These are phyloP conservation scores for Todiramphus saurophagus DNA, from an alignment of 2,113 vertebrate genomes.

Conservation along the genomic window DNA sequence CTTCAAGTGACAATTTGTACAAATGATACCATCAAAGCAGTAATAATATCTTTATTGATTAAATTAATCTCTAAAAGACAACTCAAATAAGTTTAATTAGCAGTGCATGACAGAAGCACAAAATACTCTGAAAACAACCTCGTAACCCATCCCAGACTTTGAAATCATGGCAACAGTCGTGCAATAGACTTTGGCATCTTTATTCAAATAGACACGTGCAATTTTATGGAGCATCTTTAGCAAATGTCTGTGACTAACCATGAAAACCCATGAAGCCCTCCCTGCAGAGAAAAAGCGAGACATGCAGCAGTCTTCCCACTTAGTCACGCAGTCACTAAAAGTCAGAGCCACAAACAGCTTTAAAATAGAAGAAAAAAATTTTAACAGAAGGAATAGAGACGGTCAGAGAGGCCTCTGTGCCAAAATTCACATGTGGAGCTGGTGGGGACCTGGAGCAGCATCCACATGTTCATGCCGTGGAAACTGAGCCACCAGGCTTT, in stretches of 20 bases:
- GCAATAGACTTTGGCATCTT: not conserved
- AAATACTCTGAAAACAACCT: not conserved
- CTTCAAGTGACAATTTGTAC: constrained; percentile 62
- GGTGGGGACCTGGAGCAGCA: not conserved
- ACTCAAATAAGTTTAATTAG: constrained; percentile 60
- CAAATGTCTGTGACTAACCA: not conserved
- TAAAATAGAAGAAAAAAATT: not conserved
- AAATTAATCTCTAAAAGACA: constrained; percentile 61
- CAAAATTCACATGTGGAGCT: not conserved
- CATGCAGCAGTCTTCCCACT: not conserved
- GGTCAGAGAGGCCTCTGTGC: not conserved
- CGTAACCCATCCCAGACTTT: not conserved
- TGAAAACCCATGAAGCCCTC: not conserved
- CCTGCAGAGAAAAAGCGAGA: not conserved
- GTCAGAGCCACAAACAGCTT: not conserved
- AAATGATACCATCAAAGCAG: constrained; percentile 67
- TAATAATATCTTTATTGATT: constrained; percentile 72
- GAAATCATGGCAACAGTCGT: not conserved
- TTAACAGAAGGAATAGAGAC: not conserved
- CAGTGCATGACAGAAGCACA: constrained; percentile 24
- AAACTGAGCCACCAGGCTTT: fast-evolving
- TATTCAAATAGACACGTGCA: not conserved
- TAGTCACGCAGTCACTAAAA: not conserved
- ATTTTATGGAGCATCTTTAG: not conserved
- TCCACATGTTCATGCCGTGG: fast-evolving